Percentiles rank a stretch among this genome's conserved stretches.
Evolutionary conservation across 2,113 vertebrate genomes (phyloP).

Genomic region (Cryptotis parvus): DNA sequence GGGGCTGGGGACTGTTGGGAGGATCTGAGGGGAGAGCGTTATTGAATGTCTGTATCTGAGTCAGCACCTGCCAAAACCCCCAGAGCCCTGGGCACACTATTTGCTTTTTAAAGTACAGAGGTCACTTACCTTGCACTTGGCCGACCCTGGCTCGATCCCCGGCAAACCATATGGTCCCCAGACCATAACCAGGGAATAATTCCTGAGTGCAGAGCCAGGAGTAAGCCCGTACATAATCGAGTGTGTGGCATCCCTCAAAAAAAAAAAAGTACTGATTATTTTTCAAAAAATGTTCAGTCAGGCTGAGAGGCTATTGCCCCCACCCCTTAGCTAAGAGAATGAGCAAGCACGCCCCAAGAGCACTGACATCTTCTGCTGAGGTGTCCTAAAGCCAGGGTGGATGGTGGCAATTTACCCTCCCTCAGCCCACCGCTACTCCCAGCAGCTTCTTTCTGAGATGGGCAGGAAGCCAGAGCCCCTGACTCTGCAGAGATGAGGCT

Average conservation of each 20-base stretch:
- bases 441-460: background rate
- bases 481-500: background rate
- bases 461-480: slow-evolving; percentile 3
- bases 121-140: too few species aligned
- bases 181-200: too few species aligned
- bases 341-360: background rate
- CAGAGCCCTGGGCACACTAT: slow-evolving; percentile 55
- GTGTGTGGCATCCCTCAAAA: too few species aligned
- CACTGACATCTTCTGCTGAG: slow-evolving; percentile 52
- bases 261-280: slow-evolving; percentile 66
- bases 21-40: slow-evolving; percentile 43
- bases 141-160: too few species aligned
- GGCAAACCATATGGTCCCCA: too few species aligned
- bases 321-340: slow-evolving; percentile 11
- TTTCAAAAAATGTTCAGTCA: slow-evolving; percentile 61
- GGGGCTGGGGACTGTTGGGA: slow-evolving; percentile 69
- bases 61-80: slow-evolving; percentile 75
- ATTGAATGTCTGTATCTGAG: slow-evolving; percentile 78
- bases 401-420: background rate
- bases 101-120: slow-evolving; percentile 69
- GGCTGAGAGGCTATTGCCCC: slow-evolving; percentile 30
- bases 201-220: too few species aligned
- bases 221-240: too few species aligned
- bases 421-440: background rate
- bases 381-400: background rate